These are phyloP conservation scores for Eptatretus atami DNA, from an alignment of 2,797 vertebrate genomes.

Conservation along the genomic window DNA sequence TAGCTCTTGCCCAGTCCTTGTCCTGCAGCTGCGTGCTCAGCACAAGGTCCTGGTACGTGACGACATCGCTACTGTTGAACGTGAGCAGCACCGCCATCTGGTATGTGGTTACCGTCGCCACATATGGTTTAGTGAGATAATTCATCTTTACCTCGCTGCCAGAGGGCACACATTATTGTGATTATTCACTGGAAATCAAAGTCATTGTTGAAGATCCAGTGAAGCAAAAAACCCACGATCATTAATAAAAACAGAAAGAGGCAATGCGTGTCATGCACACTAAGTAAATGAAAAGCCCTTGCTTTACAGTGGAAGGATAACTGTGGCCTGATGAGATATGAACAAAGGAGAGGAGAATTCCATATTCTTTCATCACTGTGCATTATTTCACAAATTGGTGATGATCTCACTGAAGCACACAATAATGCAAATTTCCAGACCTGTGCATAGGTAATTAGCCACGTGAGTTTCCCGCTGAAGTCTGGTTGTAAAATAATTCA, in stretches of 20 bases:
- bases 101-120: conserved; percentile 95
- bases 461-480: conserved; percentile 96
- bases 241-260: not conserved
- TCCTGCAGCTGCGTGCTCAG: conserved; percentile 96
- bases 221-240: not conserved
- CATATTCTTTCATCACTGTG: too few species aligned
- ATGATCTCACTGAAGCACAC: too few species aligned
- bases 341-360: too few species aligned
- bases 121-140: conserved; percentile 87
- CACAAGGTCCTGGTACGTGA: conserved; percentile 77
- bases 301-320: too few species aligned
- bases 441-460: conserved; percentile 98
- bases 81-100: conserved; percentile 91
- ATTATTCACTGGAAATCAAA: conserved; percentile 1
- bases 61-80: conserved; percentile 76
- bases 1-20: conserved; percentile 91
- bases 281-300: too few species aligned
- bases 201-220: conserved; percentile 1
- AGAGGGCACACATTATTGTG: conserved; percentile 9
- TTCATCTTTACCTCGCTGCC: conserved; percentile 95
- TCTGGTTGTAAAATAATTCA: conserved; percentile 98
- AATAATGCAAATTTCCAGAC: conserved; percentile 16
- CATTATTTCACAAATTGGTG: too few species aligned
- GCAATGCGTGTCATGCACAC: too few species aligned
- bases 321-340: too few species aligned